A percentile compares a stretch with the other conserved stretches of the same genome.
Evolutionary conservation across 1,140 invertebrate species (phyloP).

Genomic region (Aphidius ervi): DNA sequence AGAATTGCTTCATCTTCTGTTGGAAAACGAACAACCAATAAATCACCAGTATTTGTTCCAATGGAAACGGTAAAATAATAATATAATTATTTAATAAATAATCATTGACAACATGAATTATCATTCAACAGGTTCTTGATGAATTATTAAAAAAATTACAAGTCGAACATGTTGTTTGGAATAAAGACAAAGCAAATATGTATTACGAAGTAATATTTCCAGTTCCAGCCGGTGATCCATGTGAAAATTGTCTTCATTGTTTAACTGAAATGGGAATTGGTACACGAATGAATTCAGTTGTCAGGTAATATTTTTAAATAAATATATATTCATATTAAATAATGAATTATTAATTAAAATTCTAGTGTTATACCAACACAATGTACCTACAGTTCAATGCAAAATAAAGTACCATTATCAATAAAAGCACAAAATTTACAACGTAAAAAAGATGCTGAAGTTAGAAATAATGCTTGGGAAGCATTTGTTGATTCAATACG

Average conservation of each 20-base stretch:
- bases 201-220: slow-evolving; percentile 70
- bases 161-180: slow-evolving; percentile 68
- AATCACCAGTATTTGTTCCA: slow-evolving; percentile 41
- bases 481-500: slow-evolving; percentile 68
- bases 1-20: slow-evolving; percentile 6
- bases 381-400: slow-evolving; percentile 42
- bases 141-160: slow-evolving; percentile 62
- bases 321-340: background rate
- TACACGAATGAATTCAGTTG: slow-evolving; percentile 64
- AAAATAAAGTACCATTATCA: slow-evolving; percentile 27
- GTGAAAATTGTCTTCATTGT: slow-evolving; percentile 68
- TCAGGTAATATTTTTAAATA: slow-evolving; percentile 55
- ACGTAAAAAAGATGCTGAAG: slow-evolving; percentile 34
- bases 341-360: slow-evolving; percentile 13
- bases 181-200: slow-evolving; percentile 61
- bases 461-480: slow-evolving; percentile 61
- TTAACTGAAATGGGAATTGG: slow-evolving; percentile 68
- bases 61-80: slow-evolving; percentile 42
- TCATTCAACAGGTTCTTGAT: slow-evolving; percentile 55
- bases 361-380: slow-evolving; percentile 47
- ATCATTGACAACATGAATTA: background rate
- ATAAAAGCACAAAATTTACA: slow-evolving; percentile 18
- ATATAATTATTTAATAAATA: background rate
- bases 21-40: background rate
- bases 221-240: slow-evolving; percentile 62